Conservation (phyloP, 2,113 vertebrate genomes). For the Martes martes region DNA sequence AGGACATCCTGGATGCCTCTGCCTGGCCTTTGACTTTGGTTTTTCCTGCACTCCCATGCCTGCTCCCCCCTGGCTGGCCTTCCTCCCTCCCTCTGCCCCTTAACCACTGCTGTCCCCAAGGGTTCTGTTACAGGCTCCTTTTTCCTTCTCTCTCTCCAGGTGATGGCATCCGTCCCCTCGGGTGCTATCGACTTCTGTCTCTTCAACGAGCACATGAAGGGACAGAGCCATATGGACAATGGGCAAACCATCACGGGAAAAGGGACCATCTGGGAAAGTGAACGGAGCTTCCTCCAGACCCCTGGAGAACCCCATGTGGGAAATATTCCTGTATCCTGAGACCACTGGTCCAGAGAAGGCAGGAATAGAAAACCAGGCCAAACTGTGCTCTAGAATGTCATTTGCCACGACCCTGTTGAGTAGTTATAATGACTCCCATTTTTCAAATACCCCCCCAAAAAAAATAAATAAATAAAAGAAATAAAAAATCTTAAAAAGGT, state of each 20-base stretch:
- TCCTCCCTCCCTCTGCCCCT: no score
- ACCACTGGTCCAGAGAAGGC: neutral
- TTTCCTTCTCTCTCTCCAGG: neutral
- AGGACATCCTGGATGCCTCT: neutral
- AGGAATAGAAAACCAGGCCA: neutral
- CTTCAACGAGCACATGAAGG: neutral
- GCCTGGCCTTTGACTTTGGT: neutral
- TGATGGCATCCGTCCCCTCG: no score
- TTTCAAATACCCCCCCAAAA: neutral
- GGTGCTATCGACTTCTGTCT: neutral
- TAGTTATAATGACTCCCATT: neutral
- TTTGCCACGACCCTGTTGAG: neutral
- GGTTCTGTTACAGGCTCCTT: neutral
- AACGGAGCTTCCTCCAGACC: neutral
- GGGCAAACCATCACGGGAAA: neutral
- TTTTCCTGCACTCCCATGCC: no score
- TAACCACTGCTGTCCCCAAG: neutral
- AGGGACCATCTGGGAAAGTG: neutral
- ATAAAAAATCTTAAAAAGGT: neutral
- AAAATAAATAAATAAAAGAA: neutral
- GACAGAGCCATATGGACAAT: neutral
- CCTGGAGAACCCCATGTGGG: neutral
- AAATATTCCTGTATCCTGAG: neutral
- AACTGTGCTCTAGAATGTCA: neutral
- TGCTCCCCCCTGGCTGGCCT: neutral